Evolutionary conservation across 2,797 vertebrate species (phyloP), one percentile per base, ranked within the genome.

Genomic region (Acanthurus leucopareius): DNA sequence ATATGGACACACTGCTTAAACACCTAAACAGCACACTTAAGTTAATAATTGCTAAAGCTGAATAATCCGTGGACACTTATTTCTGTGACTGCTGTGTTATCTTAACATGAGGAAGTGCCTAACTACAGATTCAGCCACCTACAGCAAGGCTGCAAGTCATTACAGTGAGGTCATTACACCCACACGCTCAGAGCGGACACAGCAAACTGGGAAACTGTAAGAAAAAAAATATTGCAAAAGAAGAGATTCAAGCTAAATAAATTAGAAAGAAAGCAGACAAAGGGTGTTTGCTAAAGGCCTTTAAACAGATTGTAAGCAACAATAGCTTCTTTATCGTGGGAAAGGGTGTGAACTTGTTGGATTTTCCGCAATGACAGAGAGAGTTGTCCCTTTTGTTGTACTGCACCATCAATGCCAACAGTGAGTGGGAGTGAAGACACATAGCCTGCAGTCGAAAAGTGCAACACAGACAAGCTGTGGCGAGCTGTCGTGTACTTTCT

Each of bases 371-470:
- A 1, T 42, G 60, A 61, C 60, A 64, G 7, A 80, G 72, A 69
- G 25, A 60, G 25, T 38, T 52, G 54, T 77, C 49, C 44, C 45
- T 58, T 79, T 78, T 68, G 58, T 71, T 82, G 49, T 80, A 53
- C 65, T 40, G 63, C 17, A 51, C 35, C 16, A 17, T 63, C 56
- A 8, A 35, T 53, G 53, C 63, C 70, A 81, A 56, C 53, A 62
- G 22, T 42, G 67, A 64, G 80, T 80, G 78, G 74, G 69, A 75
- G 84, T 62, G 60, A 69, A 78, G 69, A 80, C 65, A 87, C 82
- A 71, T 63, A 73, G 85, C 65, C 59, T 44, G 67, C 79, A 80
- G 79, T 85, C 76, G 82, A 68, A 67, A 83, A 70, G 57, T 77
- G 77, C 60, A 73, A 69, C 72, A 77, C 49, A 69, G 56, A 58